Base-by-base conservation (phyloP, 2,888 invertebrate genomes). In the Synanthedon formicaeformis region DNA sequence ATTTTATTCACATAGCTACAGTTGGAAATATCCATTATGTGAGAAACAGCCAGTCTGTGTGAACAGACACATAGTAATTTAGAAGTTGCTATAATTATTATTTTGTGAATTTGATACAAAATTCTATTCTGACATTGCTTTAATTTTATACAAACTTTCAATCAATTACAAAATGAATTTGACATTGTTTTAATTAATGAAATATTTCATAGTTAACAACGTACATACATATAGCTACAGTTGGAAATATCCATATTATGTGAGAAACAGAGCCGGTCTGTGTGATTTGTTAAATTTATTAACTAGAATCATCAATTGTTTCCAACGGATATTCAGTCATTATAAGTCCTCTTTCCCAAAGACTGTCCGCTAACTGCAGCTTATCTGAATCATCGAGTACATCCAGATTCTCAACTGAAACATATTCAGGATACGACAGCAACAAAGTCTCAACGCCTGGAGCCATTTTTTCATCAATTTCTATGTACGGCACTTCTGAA, bases 331-430 rank as follows among this genome's bases (percentile, higher is more conserved):
- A 82, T 58, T 91, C 89, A 2, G 95, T 93, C 81, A 95, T 91
- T 8, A 97, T 73, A 8, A 97, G 78, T 0, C 95, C 95, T 60
- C 91, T 91, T 64, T 95, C 94, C 94, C 96, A 97, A 52, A 97
- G 80, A 52, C 93, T 92, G 54, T 91, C 90, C 3, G 91, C 92
- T 54, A 86, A 71, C 51, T 81, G 73, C 40, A 95, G 89, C 83
- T 93, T 94, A 23, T 91, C 90, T 2, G 90, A 83, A 13, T 91
- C 87, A 56, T 89, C 85, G 0, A 89, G 81, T 27, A 93, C 67
- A 2, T 95, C 94, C 49, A 98, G 79, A 56, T 91, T 89, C 56
- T 92, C 90, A 0, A 97, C 91, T 23, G 88, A 75, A 0, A 93
- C 80, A 86, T 92, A 98, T 2, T 91, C 81, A 0, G 98, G 98